Base-by-base conservation (phyloP, 2,113 vertebrate genomes). In the Centropus bengalensis region DNA sequence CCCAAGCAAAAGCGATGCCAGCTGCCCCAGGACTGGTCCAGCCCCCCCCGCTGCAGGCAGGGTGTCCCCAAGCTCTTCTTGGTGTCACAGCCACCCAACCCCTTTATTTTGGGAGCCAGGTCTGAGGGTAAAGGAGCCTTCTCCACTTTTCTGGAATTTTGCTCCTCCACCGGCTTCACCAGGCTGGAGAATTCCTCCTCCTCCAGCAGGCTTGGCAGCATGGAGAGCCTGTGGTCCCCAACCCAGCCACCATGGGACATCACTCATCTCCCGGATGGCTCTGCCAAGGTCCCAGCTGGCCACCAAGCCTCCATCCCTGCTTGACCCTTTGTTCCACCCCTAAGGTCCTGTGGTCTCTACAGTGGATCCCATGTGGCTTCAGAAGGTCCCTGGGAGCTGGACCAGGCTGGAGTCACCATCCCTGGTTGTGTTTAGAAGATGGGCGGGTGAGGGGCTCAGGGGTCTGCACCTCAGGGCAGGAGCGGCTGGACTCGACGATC, bases 161-260 rank as follows among this genome's bases (percentile, higher is more conserved):
- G 27, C 33, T 36, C 44, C 62, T 38, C 19, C 8, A 0, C 36
- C 26, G 49, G 23, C 38, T 36, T 45, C 0, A 1, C 33, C 23
- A 40, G 38, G 19, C 67, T 54, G 81, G 67, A 73, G 66, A n/a
- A 3, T 79, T 78, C 36, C 59, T 16, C 10, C 36, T 47, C 52
- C 36, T 42, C 51, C 75, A 21, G 47, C 56, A 10, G 55, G 14
- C n/a, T 6, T 0, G 16, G 55, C 51, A 21, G 85, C 47, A 9
- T 54, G 19, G 18, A 14, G 6, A 23, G 5, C 2, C 28, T 0
- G 1, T 6, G 26, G 4, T 52, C 30, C 23, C 17, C 22, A 47
- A 36, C 36, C 21, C 0, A 0, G 56, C 52, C 52, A 36, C 45
- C 47, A 4, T 0, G 0, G 36, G 52, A 4, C 14, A 23, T 26